Base-by-base conservation (phyloP, 2,113 vertebrate species). In the Mesembrinibis cayennensis region DNA sequence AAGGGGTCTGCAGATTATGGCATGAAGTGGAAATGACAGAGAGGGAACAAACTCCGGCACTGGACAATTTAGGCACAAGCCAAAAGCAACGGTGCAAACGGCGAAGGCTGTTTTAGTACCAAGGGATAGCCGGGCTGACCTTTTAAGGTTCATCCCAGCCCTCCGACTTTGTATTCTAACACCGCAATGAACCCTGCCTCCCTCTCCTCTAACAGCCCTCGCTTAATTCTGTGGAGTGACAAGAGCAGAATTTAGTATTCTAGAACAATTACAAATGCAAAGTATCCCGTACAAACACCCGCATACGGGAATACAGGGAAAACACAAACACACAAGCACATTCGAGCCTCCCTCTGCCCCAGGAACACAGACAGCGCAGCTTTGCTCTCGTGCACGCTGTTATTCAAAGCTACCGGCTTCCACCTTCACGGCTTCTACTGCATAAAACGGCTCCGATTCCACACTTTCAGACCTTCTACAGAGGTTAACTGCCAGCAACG, bases 311-410 rank as follows among this genome's bases (percentile, higher is more conserved):
- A 18, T 36, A 18, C 9, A 12, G 13, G 12, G 13, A 20, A 56
- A 67, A 29, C 18, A 47, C 23, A 22, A 20, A 14, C 13, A 2
- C 1, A 32, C 9, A 7, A 17, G 27, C 12, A 25, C 42, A 7
- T 17, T 10, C 1, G 2, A 71, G 77, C n/a, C 29, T 52, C n/a
- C 40, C 80, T 6, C 49, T 30, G 47, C 88, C 9, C 10, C 40
- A 21, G 6, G 27, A n/a, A 50, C 18, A 27, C 1, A 7, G 3
- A 7, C 18, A 3, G n/a, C 2, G 30, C 38, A 55, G 34, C 34
- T 62, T 13, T 44, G 81, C 65, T 18, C 55, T 17, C 12, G 7
- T 0, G 53, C n/a, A n/a, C 23, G 16, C 7, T 20, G 0, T 4
- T 42, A n/a, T 8, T 30, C 26, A 53, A 16, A 59, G 40, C 65